A percentile compares a stretch with the other conserved stretches of the same genome.
Evolutionary conservation across 35 echinoderm and acorn worm genomes (phyloP).

Genomic region (Apostichopus californicus): DNA sequence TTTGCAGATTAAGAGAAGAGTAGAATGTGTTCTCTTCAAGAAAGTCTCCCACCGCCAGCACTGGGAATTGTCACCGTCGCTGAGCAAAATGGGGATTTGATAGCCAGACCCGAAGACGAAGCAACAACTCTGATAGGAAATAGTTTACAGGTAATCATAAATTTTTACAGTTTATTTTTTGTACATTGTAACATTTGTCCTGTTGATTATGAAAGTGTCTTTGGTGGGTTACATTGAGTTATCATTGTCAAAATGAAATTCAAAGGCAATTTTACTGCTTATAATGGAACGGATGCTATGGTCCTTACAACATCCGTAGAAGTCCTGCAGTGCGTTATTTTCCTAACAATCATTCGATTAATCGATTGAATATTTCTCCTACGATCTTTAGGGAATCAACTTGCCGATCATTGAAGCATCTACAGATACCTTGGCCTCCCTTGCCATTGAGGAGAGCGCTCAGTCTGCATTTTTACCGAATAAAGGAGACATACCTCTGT

Average conservation of each 20-base stretch:
- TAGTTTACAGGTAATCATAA: conserved; percentile 11
- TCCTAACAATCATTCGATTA: neutral
- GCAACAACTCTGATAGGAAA: conserved; percentile 1
- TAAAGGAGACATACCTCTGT: conserved; percentile 61
- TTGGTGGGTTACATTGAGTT: too few species aligned
- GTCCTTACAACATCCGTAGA: neutral
- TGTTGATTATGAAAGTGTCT: too few species aligned
- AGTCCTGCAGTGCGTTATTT: neutral
- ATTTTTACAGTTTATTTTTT: too few species aligned
- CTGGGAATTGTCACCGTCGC: conserved; percentile 68
- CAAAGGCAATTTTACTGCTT: too few species aligned
- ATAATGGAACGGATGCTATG: neutral
- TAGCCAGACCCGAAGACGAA: conserved; percentile 55
- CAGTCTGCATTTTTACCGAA: conserved; percentile 84
- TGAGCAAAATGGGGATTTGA: conserved; percentile 83
- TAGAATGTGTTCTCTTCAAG: conserved; percentile 78
- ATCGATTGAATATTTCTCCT: neutral
- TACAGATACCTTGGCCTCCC: conserved; percentile 75
- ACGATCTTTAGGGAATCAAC: conserved; percentile 57
- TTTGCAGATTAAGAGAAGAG: neutral
- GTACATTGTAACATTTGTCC: too few species aligned
- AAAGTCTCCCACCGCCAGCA: conserved; percentile 67
- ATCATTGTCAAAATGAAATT: too few species aligned
- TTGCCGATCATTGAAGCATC: conserved; percentile 75
- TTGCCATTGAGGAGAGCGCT: conserved; percentile 79